phyloP scores from a whole-genome alignment of 2,113 vertebrate species.

The Cyphomyrus plagiostoma region DNA sequence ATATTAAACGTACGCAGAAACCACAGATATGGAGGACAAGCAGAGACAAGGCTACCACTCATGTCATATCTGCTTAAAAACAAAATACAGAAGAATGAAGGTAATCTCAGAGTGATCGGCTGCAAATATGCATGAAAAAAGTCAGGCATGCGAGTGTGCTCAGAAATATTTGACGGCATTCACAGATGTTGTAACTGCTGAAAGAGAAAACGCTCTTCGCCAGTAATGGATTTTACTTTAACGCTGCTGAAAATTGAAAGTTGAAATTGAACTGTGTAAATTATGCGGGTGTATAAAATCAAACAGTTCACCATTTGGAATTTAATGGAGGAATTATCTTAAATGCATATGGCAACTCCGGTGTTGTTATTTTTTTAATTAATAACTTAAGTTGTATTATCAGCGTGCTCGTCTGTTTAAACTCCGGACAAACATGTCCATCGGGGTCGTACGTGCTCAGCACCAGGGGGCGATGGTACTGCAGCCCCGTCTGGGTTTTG shows the following conservation, averaged over 20 bases:
- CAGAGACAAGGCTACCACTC: slow-evolving; percentile 54
- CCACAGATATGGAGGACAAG: slow-evolving; percentile 64
- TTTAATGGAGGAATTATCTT: not conserved
- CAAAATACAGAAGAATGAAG: slow-evolving; percentile 58
- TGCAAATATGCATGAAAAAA: not conserved
- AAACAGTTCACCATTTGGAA: not conserved
- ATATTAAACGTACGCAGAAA: slow-evolving; percentile 42
- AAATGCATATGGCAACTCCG: not conserved
- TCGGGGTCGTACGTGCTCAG: slow-evolving; percentile 34
- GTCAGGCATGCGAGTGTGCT: not conserved
- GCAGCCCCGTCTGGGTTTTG: slow-evolving; percentile 50
- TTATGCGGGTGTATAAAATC: not conserved
- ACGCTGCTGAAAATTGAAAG: not conserved
- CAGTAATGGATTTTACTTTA: not conserved
- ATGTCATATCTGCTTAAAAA: slow-evolving; percentile 65
- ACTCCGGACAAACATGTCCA: not conserved
- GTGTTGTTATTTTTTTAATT: not conserved
- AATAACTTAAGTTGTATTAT: not conserved
- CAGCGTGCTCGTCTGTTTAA: not conserved
- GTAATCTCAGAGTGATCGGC: slow-evolving; percentile 43
- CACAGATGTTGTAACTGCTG: not conserved
- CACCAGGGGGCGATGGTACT: slow-evolving; percentile 62
- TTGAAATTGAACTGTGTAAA: not conserved
- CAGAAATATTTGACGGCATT: not conserved
- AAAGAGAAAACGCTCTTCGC: not conserved